phyloP scores from a whole-genome alignment of 2,113 vertebrate species.

The Eretmochelys imbricata region DNA sequence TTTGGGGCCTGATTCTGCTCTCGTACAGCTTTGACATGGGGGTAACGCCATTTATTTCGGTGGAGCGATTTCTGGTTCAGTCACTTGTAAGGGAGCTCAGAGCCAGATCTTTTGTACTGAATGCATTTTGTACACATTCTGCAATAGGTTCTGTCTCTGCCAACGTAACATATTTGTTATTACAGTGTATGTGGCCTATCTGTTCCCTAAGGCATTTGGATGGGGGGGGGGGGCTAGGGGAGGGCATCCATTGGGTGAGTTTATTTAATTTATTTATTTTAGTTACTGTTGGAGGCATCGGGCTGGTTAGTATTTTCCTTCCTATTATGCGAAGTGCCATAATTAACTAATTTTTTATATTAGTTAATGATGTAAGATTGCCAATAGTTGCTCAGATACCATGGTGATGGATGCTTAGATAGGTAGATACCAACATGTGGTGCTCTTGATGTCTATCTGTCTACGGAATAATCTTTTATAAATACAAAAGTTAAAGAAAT shows the following conservation, averaged over 20 bases:
- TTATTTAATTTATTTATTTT: not conserved
- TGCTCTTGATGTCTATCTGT: too few relatives aligned
- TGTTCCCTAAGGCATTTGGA: not conserved
- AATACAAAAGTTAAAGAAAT: not conserved
- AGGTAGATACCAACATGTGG: not conserved
- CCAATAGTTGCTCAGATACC: not conserved
- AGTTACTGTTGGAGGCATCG: conserved; percentile 17
- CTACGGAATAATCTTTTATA: not conserved
- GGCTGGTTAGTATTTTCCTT: not conserved
- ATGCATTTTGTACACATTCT: not conserved
- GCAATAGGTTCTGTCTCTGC: not conserved
- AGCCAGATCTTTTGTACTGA: fast-evolving
- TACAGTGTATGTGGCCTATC: not conserved
- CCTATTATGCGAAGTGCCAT: not conserved
- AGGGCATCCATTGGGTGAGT: not conserved
- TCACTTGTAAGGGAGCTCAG: fast-evolving
- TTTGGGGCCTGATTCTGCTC: not conserved
- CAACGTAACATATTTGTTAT: fast-evolving
- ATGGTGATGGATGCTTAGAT: not conserved
- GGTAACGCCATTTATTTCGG: not conserved
- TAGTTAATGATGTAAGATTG: not conserved
- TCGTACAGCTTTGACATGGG: not conserved
- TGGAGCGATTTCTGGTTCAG: not conserved
- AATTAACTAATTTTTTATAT: not conserved
- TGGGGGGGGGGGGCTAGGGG: not conserved